These are phyloP conservation scores for Zaprionus inermis DNA, from an alignment of 1,140 invertebrate genomes.

Conservation along the genomic window DNA sequence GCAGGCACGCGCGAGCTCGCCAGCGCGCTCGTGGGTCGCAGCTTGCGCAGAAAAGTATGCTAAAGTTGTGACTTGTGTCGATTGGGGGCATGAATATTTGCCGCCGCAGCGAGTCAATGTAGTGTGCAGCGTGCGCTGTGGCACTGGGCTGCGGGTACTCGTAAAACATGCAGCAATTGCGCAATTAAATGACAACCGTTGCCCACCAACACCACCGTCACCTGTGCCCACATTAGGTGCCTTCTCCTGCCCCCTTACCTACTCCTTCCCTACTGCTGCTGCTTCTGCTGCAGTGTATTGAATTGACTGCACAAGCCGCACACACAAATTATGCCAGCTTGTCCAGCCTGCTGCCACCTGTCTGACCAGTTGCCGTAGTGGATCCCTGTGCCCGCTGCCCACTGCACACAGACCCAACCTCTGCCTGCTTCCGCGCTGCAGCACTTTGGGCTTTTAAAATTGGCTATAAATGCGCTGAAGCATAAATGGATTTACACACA, in stretches of 20 bases:
- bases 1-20: constrained; percentile 39
- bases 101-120: constrained; percentile 3
- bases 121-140: not conserved
- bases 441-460: constrained; percentile 66
- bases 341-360: constrained; percentile 28
- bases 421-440: not conserved
- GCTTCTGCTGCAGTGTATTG: constrained; percentile 16
- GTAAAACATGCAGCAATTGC: constrained; percentile 74
- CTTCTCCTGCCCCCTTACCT: not conserved
- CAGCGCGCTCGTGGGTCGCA: constrained; percentile 7
- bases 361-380: constrained; percentile 1
- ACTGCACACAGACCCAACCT: no score
- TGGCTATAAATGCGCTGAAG: constrained; percentile 76
- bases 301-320: constrained; percentile 36
- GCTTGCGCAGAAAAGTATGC: constrained; percentile 54
- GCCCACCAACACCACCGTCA: not conserved
- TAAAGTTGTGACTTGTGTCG: constrained; percentile 23
- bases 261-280: no score
- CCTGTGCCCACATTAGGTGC: constrained; percentile 10
- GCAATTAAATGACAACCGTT: constrained; percentile 66
- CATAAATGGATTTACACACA: constrained; percentile 80
- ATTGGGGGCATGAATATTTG: constrained; percentile 27
- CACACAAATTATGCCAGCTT: constrained; percentile 35
- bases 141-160: constrained; percentile 44
- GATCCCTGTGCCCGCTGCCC: not conserved